These are phyloP conservation scores for Poicephalus meyeri DNA, from an alignment of 2,113 vertebrate species.

Conservation along the genomic window DNA sequence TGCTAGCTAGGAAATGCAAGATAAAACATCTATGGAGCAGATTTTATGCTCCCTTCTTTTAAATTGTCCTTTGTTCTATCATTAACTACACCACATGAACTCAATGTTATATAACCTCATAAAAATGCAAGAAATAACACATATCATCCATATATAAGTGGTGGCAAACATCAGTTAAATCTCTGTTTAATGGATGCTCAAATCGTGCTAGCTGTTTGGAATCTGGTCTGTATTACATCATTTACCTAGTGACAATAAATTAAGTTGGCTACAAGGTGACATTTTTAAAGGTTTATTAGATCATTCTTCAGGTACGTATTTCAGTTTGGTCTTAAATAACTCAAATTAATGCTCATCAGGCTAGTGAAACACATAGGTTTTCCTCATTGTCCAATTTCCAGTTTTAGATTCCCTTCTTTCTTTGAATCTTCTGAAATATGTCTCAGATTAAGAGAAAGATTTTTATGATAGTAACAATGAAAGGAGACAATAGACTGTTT, in stretches of 20 bases:
- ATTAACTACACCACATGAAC: not conserved
- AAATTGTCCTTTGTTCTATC: not conserved
- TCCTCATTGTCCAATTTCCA: not conserved
- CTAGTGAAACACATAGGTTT: not conserved
- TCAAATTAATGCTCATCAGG: not conserved
- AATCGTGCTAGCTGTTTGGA: not conserved
- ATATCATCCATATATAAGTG: not conserved
- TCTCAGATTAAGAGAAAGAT: not conserved
- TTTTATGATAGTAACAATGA: not conserved
- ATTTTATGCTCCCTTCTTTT: not conserved
- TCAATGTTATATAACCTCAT: not conserved
- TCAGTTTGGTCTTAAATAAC: not conserved
- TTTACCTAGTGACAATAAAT: conserved; percentile 13
- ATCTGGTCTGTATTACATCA: not conserved
- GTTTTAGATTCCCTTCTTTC: not conserved
- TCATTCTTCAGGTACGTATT: not conserved
- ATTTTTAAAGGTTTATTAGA: not conserved
- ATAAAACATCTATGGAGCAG: not conserved
- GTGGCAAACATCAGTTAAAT: not conserved
- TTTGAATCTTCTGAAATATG: not conserved
- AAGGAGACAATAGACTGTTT: not conserved
- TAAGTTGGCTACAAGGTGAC: not conserved
- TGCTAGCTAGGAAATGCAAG: not conserved
- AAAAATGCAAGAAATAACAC: conserved; percentile 26
- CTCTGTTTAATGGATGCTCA: conserved; percentile 1